A percentile compares a stretch with the other conserved stretches of the same genome.
These are phyloP conservation scores for Orestias chungarensis DNA, from an alignment of 2,797 vertebrate genomes.

Conservation along the genomic window DNA sequence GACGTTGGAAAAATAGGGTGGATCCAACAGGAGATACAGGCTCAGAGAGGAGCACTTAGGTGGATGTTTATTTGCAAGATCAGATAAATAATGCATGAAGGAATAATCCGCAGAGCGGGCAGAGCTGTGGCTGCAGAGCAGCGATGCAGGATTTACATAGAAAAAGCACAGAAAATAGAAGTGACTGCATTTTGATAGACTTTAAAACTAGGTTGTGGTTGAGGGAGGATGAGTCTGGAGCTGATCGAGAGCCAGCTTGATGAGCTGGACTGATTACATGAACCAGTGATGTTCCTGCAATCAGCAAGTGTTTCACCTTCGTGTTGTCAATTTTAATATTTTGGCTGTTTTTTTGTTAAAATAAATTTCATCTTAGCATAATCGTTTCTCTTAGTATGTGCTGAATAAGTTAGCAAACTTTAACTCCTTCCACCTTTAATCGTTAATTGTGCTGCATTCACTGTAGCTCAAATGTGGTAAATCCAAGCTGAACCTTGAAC, in stretches of 20 bases:
- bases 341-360: not conserved
- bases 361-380: not conserved
- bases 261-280: not conserved
- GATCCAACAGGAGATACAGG: not conserved
- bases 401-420: not conserved
- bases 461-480: not conserved
- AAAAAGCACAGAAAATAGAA: not conserved
- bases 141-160: not conserved
- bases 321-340: not conserved
- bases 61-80: conserved; percentile 1
- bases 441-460: not conserved
- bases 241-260: not conserved
- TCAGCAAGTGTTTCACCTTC: not conserved
- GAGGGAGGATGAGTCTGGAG: too few relatives aligned
- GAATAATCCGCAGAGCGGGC: not conserved
- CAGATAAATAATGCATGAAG: conserved; percentile 4
- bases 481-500: not conserved
- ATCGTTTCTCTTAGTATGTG: not conserved
- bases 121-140: not conserved
- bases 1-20: not conserved
- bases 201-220: not conserved
- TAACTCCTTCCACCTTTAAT: not conserved
- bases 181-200: not conserved
- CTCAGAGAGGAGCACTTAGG: not conserved
- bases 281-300: not conserved